phyloP scores from a whole-genome alignment of 2,797 vertebrate genomes.

The Ambastaia sidthimunki region DNA sequence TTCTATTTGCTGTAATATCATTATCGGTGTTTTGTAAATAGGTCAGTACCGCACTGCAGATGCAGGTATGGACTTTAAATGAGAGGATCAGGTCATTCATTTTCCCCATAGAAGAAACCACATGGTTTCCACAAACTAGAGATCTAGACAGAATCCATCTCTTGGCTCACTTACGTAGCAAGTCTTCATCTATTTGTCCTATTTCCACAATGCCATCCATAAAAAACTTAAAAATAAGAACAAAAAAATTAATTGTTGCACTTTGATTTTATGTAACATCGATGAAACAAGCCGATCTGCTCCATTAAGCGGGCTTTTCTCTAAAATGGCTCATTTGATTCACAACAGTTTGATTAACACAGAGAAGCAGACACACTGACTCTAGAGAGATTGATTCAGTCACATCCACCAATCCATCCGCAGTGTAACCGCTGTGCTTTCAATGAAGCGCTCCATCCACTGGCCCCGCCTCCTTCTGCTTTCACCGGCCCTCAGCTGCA shows the following conservation, averaged over 20 bases:
- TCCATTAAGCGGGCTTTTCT: conserved; percentile 70
- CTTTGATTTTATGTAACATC: conserved; percentile 77
- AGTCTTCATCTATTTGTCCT: conserved; percentile 39
- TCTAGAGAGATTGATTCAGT: conserved; percentile 40
- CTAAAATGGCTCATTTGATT: conserved; percentile 71
- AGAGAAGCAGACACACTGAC: conserved; percentile 51
- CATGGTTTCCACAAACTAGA: not conserved
- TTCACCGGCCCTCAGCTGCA: not conserved
- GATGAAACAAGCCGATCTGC: conserved; percentile 75
- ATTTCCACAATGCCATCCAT: conserved; percentile 53
- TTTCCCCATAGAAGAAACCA: not conserved
- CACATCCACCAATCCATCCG: conserved; percentile 18
- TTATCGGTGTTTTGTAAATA: conserved; percentile 16
- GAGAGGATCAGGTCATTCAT: not conserved
- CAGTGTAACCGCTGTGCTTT: conserved; percentile 5
- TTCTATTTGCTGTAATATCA: not conserved
- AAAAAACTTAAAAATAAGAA: too few relatives aligned
- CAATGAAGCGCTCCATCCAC: not conserved
- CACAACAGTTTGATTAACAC: conserved; percentile 68
- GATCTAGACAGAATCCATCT: conserved; percentile 41
- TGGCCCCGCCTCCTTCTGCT: not conserved
- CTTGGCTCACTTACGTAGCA: conserved; percentile 25
- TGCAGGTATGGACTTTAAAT: conserved; percentile 3
- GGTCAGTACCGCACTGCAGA: conserved; percentile 6
- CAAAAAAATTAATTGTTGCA: too few relatives aligned